phyloP scores from a whole-genome alignment of 2,888 invertebrate species.

The Melinopterus prodromus region DNA sequence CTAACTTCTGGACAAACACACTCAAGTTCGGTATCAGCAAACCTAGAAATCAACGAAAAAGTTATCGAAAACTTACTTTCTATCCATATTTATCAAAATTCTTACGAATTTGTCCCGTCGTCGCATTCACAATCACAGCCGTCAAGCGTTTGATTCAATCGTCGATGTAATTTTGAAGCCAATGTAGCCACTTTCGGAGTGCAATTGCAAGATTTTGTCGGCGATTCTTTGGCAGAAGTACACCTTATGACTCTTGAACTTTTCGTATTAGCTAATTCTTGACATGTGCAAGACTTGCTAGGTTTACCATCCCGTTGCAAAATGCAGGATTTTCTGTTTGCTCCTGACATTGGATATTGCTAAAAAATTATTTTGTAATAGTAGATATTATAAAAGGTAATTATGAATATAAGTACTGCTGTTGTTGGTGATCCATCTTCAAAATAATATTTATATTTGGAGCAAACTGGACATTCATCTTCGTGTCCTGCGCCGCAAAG shows the following conservation, averaged over 20 bases:
- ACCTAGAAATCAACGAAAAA: background rate
- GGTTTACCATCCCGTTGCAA: slow-evolving; percentile 21
- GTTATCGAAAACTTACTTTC: background rate
- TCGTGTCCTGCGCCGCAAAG: slow-evolving; percentile 39
- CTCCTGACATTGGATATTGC: slow-evolving; percentile 4
- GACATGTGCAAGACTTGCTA: slow-evolving; percentile 24
- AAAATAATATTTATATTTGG: slow-evolving; percentile 48
- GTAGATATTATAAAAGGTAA: background rate
- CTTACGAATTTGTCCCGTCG: slow-evolving; percentile 12
- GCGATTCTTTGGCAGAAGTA: slow-evolving; percentile 24
- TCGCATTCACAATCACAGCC: slow-evolving; percentile 28
- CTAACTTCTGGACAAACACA: slow-evolving; percentile 34
- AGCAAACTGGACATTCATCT: slow-evolving; percentile 45
- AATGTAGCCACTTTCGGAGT: slow-evolving; percentile 34
- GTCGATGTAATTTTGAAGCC: slow-evolving; percentile 42
- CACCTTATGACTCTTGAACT: slow-evolving; percentile 32
- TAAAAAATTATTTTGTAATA: slow-evolving; percentile 10
- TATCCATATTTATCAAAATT: slow-evolving; percentile 21
- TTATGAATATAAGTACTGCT: background rate
- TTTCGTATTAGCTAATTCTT: slow-evolving; percentile 26
- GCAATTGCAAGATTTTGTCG: slow-evolving; percentile 30
- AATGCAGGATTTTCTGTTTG: slow-evolving; percentile 12
- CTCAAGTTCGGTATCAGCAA: slow-evolving; percentile 23
- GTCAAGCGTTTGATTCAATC: slow-evolving; percentile 40
- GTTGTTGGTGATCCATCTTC: slow-evolving; percentile 31